Percentiles rank a stretch among this genome's conserved stretches.
These are phyloP conservation scores for Acanthosepion pharaonis DNA, from an alignment of 2,888 invertebrate genomes.

Conservation along the genomic window DNA sequence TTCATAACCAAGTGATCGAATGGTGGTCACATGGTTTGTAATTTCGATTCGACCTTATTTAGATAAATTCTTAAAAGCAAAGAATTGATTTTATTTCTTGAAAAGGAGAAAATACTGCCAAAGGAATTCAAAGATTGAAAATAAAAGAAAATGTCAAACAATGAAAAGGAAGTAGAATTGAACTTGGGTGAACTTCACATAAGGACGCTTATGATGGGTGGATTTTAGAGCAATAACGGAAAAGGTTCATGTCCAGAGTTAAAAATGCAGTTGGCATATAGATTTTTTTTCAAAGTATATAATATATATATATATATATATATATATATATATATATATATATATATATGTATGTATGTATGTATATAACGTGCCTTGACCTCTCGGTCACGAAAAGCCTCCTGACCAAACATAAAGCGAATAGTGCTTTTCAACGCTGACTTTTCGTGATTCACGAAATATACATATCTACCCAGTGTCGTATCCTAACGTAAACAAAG, in stretches of 20 bases:
- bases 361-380: too few species aligned
- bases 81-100: conserved; percentile 4
- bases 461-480: too few species aligned
- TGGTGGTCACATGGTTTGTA: not conserved
- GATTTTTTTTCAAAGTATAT: too few species aligned
- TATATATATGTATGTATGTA: too few species aligned
- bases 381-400: too few species aligned
- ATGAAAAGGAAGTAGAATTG: not conserved
- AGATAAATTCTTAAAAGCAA: not conserved
- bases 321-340: too few species aligned
- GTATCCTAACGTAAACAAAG: too few species aligned
- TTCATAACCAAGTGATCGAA: not conserved
- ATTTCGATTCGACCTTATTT: not conserved
- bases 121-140: not conserved
- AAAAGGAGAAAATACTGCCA: not conserved
- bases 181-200: not conserved
- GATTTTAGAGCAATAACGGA: not conserved
- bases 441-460: too few species aligned
- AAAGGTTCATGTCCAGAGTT: not conserved
- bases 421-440: too few species aligned
- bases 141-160: not conserved
- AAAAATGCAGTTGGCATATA: not conserved
- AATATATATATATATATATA: too few species aligned
- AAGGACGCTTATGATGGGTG: not conserved
- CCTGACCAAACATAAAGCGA: too few species aligned